These are phyloP conservation scores for Chymomyza procnemis DNA, from an alignment of 2,888 invertebrate species.

Conservation along the genomic window DNA sequence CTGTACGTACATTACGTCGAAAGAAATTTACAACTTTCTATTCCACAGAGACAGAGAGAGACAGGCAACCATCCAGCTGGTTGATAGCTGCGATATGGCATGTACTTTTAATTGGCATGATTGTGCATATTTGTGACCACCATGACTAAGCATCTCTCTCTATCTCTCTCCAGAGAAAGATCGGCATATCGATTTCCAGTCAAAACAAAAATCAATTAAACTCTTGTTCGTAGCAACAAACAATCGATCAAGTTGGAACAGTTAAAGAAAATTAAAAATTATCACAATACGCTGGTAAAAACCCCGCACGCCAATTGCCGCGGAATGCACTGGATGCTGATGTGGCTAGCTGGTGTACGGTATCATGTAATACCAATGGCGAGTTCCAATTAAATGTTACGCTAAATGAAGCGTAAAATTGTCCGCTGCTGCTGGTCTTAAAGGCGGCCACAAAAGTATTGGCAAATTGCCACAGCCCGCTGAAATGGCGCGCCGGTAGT, in stretches of 20 bases:
- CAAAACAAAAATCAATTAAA: slow-evolving; percentile 70
- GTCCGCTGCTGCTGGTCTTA: slow-evolving; percentile 71
- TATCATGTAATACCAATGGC: slow-evolving; percentile 16
- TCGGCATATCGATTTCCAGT: slow-evolving; percentile 42
- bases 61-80: neutral
- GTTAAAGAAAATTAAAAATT: slow-evolving; percentile 24
- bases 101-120: slow-evolving; percentile 64
- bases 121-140: slow-evolving; percentile 36
- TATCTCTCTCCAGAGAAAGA: slow-evolving; percentile 17
- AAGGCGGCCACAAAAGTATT: slow-evolving; percentile 6
- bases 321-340: neutral
- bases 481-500: neutral
- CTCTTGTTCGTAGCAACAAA: slow-evolving; percentile 23
- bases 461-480: neutral
- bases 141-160: slow-evolving; percentile 48
- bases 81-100: slow-evolving; percentile 34
- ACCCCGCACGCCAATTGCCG: neutral
- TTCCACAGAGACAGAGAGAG: neutral
- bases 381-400: slow-evolving; percentile 72
- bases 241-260: slow-evolving; percentile 60
- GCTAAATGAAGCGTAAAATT: slow-evolving; percentile 74
- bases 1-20: neutral
- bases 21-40: neutral
- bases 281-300: neutral
- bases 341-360: too few relatives aligned